These are phyloP conservation scores for Zeugodacus cucurbitae DNA, from an alignment of 1,140 invertebrate species.

Conservation along the genomic window DNA sequence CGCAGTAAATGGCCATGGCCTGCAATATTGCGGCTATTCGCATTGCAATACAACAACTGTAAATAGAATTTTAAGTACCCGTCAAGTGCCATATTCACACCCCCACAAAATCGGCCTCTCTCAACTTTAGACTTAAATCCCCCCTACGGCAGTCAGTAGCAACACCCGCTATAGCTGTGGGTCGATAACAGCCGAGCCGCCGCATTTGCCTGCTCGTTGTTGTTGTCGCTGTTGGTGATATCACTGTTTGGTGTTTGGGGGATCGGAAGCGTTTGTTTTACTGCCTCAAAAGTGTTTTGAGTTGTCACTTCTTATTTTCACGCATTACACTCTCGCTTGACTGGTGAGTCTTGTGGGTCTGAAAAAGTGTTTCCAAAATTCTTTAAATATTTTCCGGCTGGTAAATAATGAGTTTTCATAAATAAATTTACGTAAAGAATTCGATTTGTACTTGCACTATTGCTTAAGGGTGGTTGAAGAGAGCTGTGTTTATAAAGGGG, in stretches of 20 bases:
- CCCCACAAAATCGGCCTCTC: background rate
- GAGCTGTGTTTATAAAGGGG: no score
- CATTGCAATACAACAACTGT: slow-evolving; percentile 27
- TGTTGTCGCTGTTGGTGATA: background rate
- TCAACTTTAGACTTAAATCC: background rate
- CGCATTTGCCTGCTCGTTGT: background rate
- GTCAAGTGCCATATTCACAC: slow-evolving; percentile 10
- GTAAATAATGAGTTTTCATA: background rate
- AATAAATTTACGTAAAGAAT: background rate
- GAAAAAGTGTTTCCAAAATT: background rate
- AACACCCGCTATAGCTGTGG: background rate
- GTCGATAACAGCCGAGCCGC: background rate
- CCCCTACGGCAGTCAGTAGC: background rate
- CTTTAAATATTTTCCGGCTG: background rate
- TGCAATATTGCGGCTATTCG: background rate
- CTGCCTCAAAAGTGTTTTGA: background rate
- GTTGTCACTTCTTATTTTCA: background rate
- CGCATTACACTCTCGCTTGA: background rate
- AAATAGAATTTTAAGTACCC: slow-evolving; percentile 37
- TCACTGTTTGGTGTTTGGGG: background rate
- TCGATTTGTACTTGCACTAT: background rate
- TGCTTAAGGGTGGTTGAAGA: background rate
- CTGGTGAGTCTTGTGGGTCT: background rate
- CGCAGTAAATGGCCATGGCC: slow-evolving; percentile 10
- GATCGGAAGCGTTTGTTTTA: background rate